Base-by-base conservation (phyloP, 1,140 invertebrate species). In the Drosophila chauvacae region DNA sequence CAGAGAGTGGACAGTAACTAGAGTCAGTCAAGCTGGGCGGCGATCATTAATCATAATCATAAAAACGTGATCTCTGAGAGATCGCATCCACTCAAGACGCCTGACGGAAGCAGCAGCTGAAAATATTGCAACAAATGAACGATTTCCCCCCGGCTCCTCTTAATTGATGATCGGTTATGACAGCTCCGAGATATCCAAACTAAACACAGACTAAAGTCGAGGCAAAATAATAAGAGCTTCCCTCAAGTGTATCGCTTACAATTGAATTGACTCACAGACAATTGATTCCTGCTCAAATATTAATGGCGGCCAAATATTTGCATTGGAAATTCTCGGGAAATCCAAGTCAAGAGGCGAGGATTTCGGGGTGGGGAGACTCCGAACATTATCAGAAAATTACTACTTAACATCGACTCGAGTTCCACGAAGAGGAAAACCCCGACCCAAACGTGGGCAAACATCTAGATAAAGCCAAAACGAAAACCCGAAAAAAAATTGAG, bases 301-400 rank as follows among this genome's bases (percentile, higher is more conserved):
- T 86, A 76, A 82, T 51, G 51, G 48, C 56, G 56, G 41, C 70
- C 61, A 82, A 86, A 86, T 86, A 86, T 86, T 86, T 80, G 80
- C 83, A 79, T 68, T 74, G 42, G 59, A 13, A 77, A 81, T 77
- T 65, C 73, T 28, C 42, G 13, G 61, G 60, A 63, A 81, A 70
- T 20, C 42, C 28, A 55, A 75, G 58, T 47, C 58, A 39, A 51
- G 37, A 75, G 57, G 7, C 23, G 30, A 39, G n/a, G n/a, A 16
- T 10, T 20, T 23, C 23, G 73, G 50, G 58, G 41, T 20, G 9
- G 50, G 56, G 58, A 16, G 48, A 14, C 10, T 44, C 42, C 28
- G 41, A 39, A 59, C 50, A 90, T 82, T 91, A 91, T 91, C 90
- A 77, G 81, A 90, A 91, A 91, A 91, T 91, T 74, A 91, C 85